Base-by-base conservation (phyloP, 2,888 invertebrate species). In the Lumbricus terrestris region DNA sequence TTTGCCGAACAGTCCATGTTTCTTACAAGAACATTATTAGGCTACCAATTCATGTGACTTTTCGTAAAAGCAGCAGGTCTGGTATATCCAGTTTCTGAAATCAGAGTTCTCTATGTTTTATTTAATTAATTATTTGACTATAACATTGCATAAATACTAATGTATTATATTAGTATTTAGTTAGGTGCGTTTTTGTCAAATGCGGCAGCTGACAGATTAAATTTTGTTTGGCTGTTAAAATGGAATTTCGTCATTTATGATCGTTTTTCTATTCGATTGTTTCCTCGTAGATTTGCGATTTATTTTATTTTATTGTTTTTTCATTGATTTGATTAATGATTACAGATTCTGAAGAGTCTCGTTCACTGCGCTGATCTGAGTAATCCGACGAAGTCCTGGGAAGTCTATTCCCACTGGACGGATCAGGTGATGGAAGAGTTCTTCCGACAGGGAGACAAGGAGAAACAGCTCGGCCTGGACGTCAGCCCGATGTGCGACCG, bases 401-500 rank as follows among this genome's bases (percentile, higher is more conserved):
- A 97, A 20, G 33, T 99, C 89, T 99, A 99, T 95, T 97, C 97
- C 94, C 96, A 97, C 93, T 99, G 99, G 99, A 98, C 98, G 91
- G 96, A 97, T 90, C 96, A 98, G 91, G 96, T 99, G 88, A 98
- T 99, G 98, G 98, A 98, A 95, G 99, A 99, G 95, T 99, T 99
- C 96, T 99, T 99, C 96, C 97, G 97, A 93, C 99, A 99, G 96
- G 99, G 99, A 90, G 99, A 99, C 95, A 97, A 97, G 93, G 99
- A 99, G 95, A 96, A 98, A 93, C 98, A 98, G 93, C 97, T 97
- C 93, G 98, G 98, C 93, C 97, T 99, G 96, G 99, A 99, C 94
- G 98, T 99, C 93, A 98, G 98, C 95, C 99, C 99, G 35, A 99
- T 99, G 99, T 99, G 99, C 95, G 99, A 99, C 95, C 96, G 99